phyloP scores from a whole-genome alignment of 2,888 invertebrate species.

The Escarpia spicata region DNA sequence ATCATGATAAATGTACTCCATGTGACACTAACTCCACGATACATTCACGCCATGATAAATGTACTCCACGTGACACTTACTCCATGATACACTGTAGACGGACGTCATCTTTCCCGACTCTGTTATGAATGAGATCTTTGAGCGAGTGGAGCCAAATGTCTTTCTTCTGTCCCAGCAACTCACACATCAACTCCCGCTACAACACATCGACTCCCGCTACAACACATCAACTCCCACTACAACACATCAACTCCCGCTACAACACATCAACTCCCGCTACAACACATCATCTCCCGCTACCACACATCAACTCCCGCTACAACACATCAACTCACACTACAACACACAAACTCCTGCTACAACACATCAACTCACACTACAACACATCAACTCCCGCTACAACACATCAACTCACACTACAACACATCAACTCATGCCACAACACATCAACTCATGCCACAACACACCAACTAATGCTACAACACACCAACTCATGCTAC shows the following conservation, averaged over 20 bases:
- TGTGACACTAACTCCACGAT: background rate
- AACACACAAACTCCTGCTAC: background rate
- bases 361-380: no score
- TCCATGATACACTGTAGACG: constrained; percentile 83
- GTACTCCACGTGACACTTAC: constrained; percentile 61
- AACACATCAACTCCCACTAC: background rate
- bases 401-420: no score
- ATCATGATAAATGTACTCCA: background rate
- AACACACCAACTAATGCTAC: background rate
- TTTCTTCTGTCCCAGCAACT: constrained; percentile 77
- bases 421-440: no score
- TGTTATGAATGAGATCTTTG: constrained; percentile 82
- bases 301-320: background rate
- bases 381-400: no score
- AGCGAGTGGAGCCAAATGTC: constrained; percentile 94
- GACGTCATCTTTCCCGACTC: constrained; percentile 72
- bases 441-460: no score
- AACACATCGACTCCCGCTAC: constrained; percentile 40
- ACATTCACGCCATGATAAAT: constrained; percentile 31
- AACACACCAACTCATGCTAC: background rate
- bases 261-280: background rate
- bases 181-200: constrained; percentile 85
- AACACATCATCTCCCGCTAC: background rate
- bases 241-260: background rate
- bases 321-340: background rate